Evolutionary conservation across 2,113 vertebrate species (phyloP).

Genomic region (Jacana jacana): DNA sequence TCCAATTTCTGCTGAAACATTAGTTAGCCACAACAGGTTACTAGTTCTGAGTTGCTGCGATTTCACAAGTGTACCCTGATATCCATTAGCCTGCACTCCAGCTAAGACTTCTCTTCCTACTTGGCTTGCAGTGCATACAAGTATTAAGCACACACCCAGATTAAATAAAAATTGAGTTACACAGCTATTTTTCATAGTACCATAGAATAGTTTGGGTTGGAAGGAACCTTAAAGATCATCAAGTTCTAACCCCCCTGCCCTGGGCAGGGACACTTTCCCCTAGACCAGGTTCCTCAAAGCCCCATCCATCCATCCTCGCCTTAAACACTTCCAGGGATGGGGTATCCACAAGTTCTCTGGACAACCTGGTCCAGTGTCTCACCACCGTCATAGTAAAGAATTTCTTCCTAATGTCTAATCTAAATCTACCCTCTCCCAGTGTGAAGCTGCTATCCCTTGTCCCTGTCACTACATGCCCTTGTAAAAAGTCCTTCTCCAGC

Average conservation of each 20-base stretch:
- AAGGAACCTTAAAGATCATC: neutral
- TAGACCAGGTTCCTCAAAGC: neutral
- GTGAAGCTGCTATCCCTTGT: neutral
- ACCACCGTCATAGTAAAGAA: neutral
- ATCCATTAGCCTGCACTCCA: neutral
- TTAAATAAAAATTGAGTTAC: conserved; percentile 16
- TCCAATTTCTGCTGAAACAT: neutral
- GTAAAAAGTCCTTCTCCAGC: neutral
- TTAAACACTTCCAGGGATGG: neutral
- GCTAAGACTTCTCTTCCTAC: neutral
- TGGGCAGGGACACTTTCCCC: neutral
- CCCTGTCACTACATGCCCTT: neutral
- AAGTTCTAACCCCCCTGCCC: neutral
- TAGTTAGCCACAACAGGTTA: neutral
- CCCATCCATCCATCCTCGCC: neutral
- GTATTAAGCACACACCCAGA: neutral
- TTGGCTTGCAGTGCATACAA: neutral
- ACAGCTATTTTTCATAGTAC: conserved; percentile 12
- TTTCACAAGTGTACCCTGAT: neutral
- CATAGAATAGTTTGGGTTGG: neutral
- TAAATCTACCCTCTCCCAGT: neutral
- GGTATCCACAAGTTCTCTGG: neutral
- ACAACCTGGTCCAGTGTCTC: neutral
- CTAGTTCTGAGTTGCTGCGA: neutral
- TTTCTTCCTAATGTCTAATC: neutral